Evolutionary conservation across 2,888 invertebrate genomes (phyloP), one percentile per base, ranked within the genome.

Genomic region (Tanytarsus gracilentus): DNA sequence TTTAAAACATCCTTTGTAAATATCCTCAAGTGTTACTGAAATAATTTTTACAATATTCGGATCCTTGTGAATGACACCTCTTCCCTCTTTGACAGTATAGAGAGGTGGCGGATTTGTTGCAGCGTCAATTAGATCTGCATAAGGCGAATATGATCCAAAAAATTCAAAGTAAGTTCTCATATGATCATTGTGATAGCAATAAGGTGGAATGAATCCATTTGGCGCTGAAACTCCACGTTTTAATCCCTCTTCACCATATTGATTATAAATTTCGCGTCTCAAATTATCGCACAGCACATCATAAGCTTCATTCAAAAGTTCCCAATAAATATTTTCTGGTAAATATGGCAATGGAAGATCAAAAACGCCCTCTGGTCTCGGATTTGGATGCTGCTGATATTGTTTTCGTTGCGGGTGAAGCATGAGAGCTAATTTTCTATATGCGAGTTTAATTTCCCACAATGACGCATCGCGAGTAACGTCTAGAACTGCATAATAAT

Each of bases 181-280:
- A 0, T 86, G 83, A 68, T 93, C 84, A 0, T 88, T 90, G 69
- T 93, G 90, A 75, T 87, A 94, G 44, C 80, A 76, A 70, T 86
- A 90, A 0, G 88, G 84, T 61, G 82, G 80, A 65, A 86, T 81
- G 70, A 79, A 86, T 5, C 78, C 79, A 62, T 77, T 78, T 0
- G 84, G 84, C 2, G 84, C 79, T 4, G 86, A 84, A 0, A 91
- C 81, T 0, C 92, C 91, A 66, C 79, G 79, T 70, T 90, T 90
- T 48, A 94, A 75, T 0, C 91, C 92, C 67, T 86, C 86, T 72
- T 92, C 92, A 0, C 94, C 94, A 72, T 86, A 93, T 67, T 89
- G 88, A 72, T 94, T 92, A 74, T 86, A 95, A 14, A 92, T 81
- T 11, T 89, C 85, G 61, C 87, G 77, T 62, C 74, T 75, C 63